Evolutionary conservation across 2,113 vertebrate species (phyloP).

Genomic region (Choloepus hoffmanni): DNA sequence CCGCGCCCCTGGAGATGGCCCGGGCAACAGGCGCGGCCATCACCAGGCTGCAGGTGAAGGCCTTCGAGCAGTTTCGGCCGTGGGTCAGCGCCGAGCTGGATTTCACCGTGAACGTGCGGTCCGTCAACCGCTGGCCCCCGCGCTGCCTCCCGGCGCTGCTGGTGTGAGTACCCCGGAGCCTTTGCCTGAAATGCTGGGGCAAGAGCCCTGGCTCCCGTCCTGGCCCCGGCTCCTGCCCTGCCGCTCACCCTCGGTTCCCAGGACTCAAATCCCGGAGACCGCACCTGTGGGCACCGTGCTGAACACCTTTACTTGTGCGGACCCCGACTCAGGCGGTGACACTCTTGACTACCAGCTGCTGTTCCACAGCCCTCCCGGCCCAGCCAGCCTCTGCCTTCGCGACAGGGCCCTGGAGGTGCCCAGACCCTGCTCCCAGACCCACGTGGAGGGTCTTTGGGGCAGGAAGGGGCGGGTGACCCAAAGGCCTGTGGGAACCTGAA

Average conservation of each 20-base stretch:
- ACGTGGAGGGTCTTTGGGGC: neutral
- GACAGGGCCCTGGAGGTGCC: constrained; percentile 81
- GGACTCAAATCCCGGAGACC: constrained; percentile 82
- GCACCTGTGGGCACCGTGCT: constrained; percentile 66
- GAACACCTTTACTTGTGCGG: constrained; percentile 74
- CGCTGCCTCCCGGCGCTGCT: constrained; percentile 83
- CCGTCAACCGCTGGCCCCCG: constrained; percentile 64
- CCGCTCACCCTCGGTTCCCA: constrained; percentile 13
- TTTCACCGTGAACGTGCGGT: constrained; percentile 77
- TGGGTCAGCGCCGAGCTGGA: neutral
- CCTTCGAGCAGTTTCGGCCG: constrained; percentile 75
- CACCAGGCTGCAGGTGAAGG: constrained; percentile 73
- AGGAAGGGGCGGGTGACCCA: neutral
- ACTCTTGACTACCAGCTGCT: constrained; percentile 78
- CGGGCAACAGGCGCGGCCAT: neutral
- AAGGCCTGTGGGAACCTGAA: neutral
- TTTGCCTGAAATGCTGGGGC: neutral
- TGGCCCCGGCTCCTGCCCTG: neutral
- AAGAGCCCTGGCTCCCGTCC: neutral
- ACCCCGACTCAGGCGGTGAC: neutral
- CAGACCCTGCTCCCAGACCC: neutral
- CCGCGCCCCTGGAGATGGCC: constrained; percentile 70
- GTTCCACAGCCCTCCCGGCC: constrained; percentile 29
- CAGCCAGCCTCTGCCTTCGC: constrained; percentile 76
- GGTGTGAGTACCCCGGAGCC: constrained; percentile 67